Conservation (phyloP, 2,797 vertebrate species). For the Meda fulgida region DNA sequence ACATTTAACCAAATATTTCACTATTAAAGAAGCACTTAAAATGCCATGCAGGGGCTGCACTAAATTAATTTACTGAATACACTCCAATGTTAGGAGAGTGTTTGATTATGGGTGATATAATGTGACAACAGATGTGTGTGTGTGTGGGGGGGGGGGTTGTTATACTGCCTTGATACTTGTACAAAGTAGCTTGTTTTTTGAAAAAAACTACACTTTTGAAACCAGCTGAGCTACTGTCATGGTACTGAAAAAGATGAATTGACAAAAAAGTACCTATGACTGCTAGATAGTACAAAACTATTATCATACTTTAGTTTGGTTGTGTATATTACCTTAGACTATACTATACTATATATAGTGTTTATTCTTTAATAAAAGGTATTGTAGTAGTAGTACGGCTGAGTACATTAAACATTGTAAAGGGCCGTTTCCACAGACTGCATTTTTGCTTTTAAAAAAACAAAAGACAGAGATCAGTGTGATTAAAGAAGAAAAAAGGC, state of each 20-base stretch:
- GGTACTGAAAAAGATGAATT: neutral
- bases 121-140: neutral
- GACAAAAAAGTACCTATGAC: neutral
- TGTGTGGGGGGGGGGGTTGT: neutral
- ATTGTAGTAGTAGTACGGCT: neutral
- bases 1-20: constrained; percentile 7
- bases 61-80: neutral
- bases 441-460: neutral
- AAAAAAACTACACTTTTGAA: neutral
- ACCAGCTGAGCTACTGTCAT: neutral
- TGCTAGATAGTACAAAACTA: neutral
- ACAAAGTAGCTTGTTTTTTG: neutral
- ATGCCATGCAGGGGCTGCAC: neutral
- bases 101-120: neutral
- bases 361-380: neutral
- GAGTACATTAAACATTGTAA: neutral
- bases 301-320: neutral
- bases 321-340: neutral
- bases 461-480: neutral
- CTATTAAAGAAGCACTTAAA: neutral
- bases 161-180: neutral
- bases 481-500: too few species aligned
- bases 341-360: neutral
- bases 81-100: neutral
- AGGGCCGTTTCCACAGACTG: neutral